phyloP scores from a whole-genome alignment of 2,797 vertebrate genomes.

The Aplochiton taeniatus region DNA sequence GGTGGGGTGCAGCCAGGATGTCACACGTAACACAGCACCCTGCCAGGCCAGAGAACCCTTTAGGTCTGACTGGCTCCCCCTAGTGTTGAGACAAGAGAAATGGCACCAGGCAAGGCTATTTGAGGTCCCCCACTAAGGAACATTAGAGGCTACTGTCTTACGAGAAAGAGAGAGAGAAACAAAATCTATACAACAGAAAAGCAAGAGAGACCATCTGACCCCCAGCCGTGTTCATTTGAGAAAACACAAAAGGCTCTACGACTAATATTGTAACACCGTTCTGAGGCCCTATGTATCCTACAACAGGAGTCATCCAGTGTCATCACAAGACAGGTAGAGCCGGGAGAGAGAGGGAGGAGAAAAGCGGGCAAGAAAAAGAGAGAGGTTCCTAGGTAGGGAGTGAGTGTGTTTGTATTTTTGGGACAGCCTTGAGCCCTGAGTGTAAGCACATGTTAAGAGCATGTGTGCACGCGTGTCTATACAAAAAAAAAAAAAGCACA shows the following conservation, averaged over 20 bases:
- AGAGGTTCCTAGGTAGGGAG: background rate
- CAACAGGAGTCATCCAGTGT: conserved; percentile 63
- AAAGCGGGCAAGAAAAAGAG: background rate
- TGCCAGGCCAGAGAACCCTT: conserved; percentile 14
- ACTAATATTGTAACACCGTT: too few species aligned
- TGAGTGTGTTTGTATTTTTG: conserved; percentile 2
- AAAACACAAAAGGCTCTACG: too few species aligned
- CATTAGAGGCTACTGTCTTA: conserved; percentile 57
- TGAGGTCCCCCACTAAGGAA: conserved; percentile 3
- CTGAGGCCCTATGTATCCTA: too few species aligned
- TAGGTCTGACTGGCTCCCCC: conserved; percentile 44
- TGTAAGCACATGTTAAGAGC: conserved; percentile 19
- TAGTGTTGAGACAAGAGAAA: conserved; percentile 38
- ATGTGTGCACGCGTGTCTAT: conserved; percentile 28
- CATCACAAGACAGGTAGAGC: conserved; percentile 50
- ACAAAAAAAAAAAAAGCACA: conserved; percentile 4
- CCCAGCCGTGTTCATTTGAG: too few species aligned
- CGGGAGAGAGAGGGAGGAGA: conserved; percentile 9
- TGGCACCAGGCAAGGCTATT: conserved; percentile 13
- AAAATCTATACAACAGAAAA: too few species aligned
- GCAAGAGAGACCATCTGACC: too few species aligned
- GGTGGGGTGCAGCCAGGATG: conserved; percentile 27
- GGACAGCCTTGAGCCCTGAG: conserved; percentile 52
- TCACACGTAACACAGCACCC: conserved; percentile 9
- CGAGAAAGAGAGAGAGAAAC: conserved; percentile 40